Evolutionary conservation across 2,113 vertebrate genomes (phyloP).

Genomic region (Martes martes): DNA sequence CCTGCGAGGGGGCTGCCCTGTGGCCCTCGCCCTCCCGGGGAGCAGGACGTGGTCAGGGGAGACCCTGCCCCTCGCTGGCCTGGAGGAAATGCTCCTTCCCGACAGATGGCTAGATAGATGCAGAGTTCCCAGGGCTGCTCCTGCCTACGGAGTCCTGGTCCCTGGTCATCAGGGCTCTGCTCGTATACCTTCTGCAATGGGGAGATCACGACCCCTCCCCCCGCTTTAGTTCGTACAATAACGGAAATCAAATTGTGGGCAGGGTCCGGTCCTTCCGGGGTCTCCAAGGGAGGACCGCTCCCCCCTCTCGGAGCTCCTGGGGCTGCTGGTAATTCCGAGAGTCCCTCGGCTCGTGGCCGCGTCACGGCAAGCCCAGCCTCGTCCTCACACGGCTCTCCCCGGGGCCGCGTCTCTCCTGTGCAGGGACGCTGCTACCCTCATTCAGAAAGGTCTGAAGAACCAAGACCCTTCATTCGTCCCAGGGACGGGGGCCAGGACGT

Average conservation of each 20-base stretch:
- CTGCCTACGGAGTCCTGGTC: neutral
- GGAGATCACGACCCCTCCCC: neutral
- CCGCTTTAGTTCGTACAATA: accelerated
- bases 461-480: neutral
- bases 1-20: neutral
- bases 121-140: neutral
- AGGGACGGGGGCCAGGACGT: neutral
- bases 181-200: neutral
- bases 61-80: no score
- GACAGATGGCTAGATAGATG: neutral
- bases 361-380: neutral
- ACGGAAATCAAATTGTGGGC: neutral
- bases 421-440: no score
- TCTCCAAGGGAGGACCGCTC: neutral
- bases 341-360: no score
- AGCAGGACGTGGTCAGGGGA: neutral
- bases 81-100: neutral
- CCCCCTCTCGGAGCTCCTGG: neutral
- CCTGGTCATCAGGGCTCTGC: neutral
- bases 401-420: neutral
- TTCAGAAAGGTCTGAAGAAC: neutral
- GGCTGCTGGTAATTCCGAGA: neutral
- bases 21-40: neutral
- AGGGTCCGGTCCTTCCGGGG: no score
- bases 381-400: neutral